A percentile compares a stretch with the other conserved stretches of the same genome.
Evolutionary conservation across 2,797 vertebrate species (phyloP).

Genomic region (Ctenopoma kingsleyae): DNA sequence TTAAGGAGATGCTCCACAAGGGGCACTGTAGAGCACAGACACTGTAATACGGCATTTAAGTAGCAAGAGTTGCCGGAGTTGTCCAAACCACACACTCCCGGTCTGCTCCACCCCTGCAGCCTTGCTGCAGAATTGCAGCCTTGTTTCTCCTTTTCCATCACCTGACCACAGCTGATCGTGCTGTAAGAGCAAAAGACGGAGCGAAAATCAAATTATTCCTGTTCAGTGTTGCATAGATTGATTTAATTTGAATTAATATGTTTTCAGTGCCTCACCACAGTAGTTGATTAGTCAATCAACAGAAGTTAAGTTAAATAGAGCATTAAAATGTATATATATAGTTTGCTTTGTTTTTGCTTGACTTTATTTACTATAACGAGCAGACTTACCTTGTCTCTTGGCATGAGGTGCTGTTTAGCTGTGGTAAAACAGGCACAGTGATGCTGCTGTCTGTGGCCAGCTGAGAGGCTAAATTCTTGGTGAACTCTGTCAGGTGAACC

Average conservation of each 20-base stretch:
- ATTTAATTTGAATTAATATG: background rate
- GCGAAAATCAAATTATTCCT: background rate
- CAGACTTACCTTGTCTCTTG: conserved; percentile 60
- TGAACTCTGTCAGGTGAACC: conserved; percentile 66
- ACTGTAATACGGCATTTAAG: conserved; percentile 88
- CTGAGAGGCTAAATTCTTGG: conserved; percentile 67
- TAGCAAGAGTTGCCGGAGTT: conserved; percentile 93
- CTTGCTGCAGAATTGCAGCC: conserved; percentile 24
- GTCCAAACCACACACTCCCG: conserved; percentile 86
- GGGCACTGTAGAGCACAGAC: conserved; percentile 85
- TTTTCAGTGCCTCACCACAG: background rate
- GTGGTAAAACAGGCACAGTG: conserved; percentile 54
- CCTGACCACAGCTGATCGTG: background rate
- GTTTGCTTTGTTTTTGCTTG: background rate
- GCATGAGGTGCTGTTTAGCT: conserved; percentile 57
- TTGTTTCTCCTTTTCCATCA: conserved; percentile 30
- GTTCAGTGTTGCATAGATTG: background rate
- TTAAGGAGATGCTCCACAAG: conserved; percentile 89
- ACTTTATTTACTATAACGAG: background rate
- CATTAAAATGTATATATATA: too few species aligned
- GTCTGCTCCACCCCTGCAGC: conserved; percentile 37
- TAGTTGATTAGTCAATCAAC: background rate
- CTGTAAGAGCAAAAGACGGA: conserved; percentile 10
- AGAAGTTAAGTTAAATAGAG: background rate
- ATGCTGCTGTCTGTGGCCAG: conserved; percentile 58